A percentile compares a stretch with the other conserved stretches of the same genome.
phyloP scores from a whole-genome alignment of 2,797 vertebrate species.

The Muraenolepis orangiensis region DNA sequence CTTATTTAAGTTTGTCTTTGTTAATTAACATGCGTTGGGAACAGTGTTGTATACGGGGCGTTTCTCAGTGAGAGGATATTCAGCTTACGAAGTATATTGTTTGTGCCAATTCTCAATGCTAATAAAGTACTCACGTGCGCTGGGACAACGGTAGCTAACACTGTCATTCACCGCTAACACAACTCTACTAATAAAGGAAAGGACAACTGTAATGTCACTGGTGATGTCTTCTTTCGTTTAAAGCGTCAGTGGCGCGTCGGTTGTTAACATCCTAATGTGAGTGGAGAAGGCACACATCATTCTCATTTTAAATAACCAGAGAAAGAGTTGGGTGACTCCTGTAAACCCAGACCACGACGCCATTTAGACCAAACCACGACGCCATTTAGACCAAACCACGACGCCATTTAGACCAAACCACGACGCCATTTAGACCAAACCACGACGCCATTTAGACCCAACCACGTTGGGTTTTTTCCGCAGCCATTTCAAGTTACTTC shows the following conservation, averaged over 20 bases:
- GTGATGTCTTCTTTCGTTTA: background rate
- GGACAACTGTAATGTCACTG: slow-evolving; percentile 3
- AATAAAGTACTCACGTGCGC: slow-evolving; percentile 50
- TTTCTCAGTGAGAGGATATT: slow-evolving; percentile 49
- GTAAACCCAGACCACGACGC: background rate
- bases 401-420: background rate
- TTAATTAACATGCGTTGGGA: slow-evolving; percentile 35
- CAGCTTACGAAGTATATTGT: slow-evolving; percentile 46
- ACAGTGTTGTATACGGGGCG: slow-evolving; percentile 46
- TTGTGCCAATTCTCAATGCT: slow-evolving; percentile 69
- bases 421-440: background rate
- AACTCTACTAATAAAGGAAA: slow-evolving; percentile 68
- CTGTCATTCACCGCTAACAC: slow-evolving; percentile 56
- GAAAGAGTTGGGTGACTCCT: background rate
- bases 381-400: background rate
- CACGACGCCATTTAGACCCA: background rate
- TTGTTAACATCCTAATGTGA: background rate
- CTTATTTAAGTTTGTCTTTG: slow-evolving; percentile 14
- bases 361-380: background rate
- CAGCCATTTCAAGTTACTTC: background rate
- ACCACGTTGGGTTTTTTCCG: too few relatives aligned
- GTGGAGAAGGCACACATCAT: background rate
- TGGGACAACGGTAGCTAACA: slow-evolving; percentile 53
- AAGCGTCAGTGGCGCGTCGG: background rate
- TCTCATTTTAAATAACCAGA: background rate